phyloP scores from a whole-genome alignment of 2,888 invertebrate genomes.

The Lissonota sp. region DNA sequence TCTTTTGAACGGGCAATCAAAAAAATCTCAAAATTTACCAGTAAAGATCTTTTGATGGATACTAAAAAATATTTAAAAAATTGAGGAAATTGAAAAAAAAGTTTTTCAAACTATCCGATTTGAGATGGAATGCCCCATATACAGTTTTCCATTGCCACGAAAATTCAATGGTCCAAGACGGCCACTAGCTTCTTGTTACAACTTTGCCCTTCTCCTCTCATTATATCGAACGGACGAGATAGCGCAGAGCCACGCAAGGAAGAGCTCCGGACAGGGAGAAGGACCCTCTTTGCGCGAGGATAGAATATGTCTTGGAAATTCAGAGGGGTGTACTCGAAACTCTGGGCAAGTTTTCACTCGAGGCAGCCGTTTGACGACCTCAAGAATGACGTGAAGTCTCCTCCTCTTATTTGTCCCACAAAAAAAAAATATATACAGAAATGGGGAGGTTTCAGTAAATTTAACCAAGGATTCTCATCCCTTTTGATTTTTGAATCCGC shows the following conservation, averaged over 20 bases:
- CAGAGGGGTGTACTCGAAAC: conserved; percentile 60
- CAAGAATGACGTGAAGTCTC: conserved; percentile 13
- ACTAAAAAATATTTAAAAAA: too few species aligned
- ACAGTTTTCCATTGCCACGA: conserved; percentile 26
- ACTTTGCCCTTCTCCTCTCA: conserved; percentile 66
- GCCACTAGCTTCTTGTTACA: conserved; percentile 67
- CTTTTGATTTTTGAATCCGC: too few species aligned
- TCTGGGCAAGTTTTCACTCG: conserved; percentile 62
- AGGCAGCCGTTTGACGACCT: conserved; percentile 51
- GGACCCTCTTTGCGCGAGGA: conserved; percentile 22
- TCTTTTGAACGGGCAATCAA: too few species aligned
- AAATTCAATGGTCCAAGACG: conserved; percentile 52
- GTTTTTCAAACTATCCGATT: too few species aligned
- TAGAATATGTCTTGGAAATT: conserved; percentile 31
- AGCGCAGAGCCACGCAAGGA: conserved; percentile 14
- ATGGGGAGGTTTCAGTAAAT: too few species aligned
- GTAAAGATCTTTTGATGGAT: too few species aligned
- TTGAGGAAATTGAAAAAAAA: too few species aligned
- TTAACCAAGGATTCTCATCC: too few species aligned
- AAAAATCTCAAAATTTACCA: too few species aligned
- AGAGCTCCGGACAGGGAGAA: conserved; percentile 9
- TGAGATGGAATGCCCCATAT: too few species aligned
- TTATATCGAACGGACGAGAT: conserved; percentile 52
- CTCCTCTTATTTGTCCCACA: background rate
- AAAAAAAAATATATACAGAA: too few species aligned